Evolutionary conservation across 2,113 vertebrate species (phyloP).

Genomic region (Spermophilus dauricus): DNA sequence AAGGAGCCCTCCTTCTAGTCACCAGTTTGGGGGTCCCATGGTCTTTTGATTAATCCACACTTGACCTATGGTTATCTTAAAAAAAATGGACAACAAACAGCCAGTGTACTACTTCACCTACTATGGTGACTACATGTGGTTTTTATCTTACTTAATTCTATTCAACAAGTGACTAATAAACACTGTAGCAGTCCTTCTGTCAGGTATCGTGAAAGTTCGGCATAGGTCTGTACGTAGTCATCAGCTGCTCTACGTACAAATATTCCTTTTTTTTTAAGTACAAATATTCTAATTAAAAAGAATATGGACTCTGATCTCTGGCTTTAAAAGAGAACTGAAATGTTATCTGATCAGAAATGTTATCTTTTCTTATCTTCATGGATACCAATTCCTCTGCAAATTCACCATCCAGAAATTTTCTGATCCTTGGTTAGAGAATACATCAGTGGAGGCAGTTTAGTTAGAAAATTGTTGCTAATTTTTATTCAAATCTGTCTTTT

Average conservation of each 20-base stretch:
- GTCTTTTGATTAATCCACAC: neutral
- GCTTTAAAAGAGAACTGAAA: slow-evolving; percentile 19
- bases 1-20: no score
- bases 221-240: neutral
- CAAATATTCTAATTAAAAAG: neutral
- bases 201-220: neutral
- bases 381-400: neutral
- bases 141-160: neutral
- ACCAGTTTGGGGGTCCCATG: neutral
- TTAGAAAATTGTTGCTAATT: slow-evolving; percentile 22
- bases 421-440: neutral
- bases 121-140: neutral
- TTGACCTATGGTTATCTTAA: neutral
- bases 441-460: neutral
- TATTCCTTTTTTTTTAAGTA: neutral
- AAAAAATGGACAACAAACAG: neutral
- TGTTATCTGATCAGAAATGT: slow-evolving; percentile 18
- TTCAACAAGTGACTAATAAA: neutral
- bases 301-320: neutral
- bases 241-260: neutral
- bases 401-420: neutral
- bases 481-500: neutral
- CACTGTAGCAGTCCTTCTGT: neutral
- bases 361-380: neutral
- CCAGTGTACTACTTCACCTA: neutral